phyloP scores from a whole-genome alignment of 2,888 invertebrate genomes.

The Seira sanloemensis region DNA sequence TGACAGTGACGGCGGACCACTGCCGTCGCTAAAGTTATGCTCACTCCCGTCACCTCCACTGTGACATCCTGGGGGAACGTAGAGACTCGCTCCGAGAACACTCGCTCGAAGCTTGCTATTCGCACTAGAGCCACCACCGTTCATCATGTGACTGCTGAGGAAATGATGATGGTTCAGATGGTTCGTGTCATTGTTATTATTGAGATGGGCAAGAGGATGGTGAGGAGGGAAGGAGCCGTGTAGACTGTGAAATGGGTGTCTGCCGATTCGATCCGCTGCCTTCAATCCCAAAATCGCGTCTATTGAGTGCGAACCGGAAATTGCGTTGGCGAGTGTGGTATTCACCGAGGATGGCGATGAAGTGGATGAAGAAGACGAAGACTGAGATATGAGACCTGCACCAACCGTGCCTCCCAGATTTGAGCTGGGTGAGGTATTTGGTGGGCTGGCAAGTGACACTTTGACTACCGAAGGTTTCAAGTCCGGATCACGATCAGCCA shows the following conservation, averaged over 20 bases:
- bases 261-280: slow-evolving; percentile 37
- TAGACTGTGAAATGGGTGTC: slow-evolving; percentile 40
- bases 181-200: slow-evolving; percentile 58
- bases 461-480: slow-evolving; percentile 53
- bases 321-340: slow-evolving; percentile 24
- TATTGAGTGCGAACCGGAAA: slow-evolving; percentile 65
- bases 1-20: slow-evolving; percentile 44
- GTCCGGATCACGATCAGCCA: slow-evolving; percentile 69
- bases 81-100: slow-evolving; percentile 12
- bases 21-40: slow-evolving; percentile 57
- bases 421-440: slow-evolving; percentile 46
- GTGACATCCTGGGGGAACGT: slow-evolving; percentile 60
- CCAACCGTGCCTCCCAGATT: slow-evolving; percentile 22
- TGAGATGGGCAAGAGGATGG: slow-evolving; percentile 39
- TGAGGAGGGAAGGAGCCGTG: slow-evolving; percentile 27
- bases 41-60: slow-evolving; percentile 59
- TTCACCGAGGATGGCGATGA: slow-evolving; percentile 25
- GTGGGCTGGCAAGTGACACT: slow-evolving; percentile 53
- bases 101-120: background rate
- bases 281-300: slow-evolving; percentile 72
- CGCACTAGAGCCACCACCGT: slow-evolving; percentile 33
- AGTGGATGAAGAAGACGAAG: slow-evolving; percentile 29
- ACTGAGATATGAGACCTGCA: slow-evolving; percentile 24
- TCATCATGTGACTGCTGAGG: slow-evolving; percentile 48
- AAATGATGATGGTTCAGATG: slow-evolving; percentile 57